phyloP scores from a whole-genome alignment of 1,140 invertebrate species.

The Cotesia chilonis region DNA sequence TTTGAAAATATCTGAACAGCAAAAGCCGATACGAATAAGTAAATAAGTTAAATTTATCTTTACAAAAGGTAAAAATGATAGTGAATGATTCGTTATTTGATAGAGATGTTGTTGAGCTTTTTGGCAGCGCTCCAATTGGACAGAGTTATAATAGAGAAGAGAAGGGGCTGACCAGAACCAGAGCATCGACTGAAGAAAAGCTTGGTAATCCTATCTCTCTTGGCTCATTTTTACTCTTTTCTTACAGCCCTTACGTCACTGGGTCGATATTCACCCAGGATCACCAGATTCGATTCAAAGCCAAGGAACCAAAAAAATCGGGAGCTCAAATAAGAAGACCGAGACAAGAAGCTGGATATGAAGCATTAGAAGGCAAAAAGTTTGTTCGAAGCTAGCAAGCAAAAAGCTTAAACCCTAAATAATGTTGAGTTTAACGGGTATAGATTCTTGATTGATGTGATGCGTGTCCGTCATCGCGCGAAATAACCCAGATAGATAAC shows the following conservation, averaged over 20 bases:
- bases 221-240: background rate
- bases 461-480: too few species aligned
- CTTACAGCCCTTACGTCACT: background rate
- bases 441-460: constrained; percentile 2
- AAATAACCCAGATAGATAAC: background rate
- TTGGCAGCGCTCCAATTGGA: constrained; percentile 37
- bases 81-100: constrained; percentile 38
- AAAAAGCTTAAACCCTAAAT: background rate
- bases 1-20: background rate
- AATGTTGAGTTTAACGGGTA: background rate
- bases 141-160: background rate
- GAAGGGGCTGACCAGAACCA: constrained; percentile 10
- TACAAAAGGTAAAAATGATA: background rate
- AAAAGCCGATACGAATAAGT: constrained; percentile 3
- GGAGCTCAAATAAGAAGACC: background rate
- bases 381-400: background rate
- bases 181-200: constrained; percentile 25
- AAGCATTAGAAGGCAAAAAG: too few species aligned
- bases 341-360: background rate
- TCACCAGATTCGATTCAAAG: background rate
- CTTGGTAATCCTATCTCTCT: background rate
- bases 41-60: background rate
- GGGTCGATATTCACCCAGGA: background rate
- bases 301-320: background rate
- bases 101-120: constrained; percentile 33